Evolutionary conservation across 2,797 vertebrate species (phyloP), one percentile per base, ranked within the genome.

Genomic region (Gadopsis bispinosus): DNA sequence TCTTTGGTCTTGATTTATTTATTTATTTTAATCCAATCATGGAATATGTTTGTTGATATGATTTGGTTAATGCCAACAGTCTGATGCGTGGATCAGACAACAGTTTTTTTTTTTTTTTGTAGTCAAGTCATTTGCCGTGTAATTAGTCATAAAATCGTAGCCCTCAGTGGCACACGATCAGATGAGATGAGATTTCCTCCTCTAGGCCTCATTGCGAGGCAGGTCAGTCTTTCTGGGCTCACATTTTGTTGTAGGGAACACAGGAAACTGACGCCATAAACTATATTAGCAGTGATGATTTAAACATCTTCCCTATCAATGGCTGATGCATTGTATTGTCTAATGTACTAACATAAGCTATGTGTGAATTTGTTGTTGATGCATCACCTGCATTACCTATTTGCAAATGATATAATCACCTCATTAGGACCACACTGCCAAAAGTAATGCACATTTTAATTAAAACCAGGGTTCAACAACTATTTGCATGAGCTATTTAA

Each of bases 311-410:
- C 60, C 83, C 73, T 80, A 82, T 90, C 84, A 91, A 75, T 88
- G 87, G 84, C 91, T 91, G 86, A 91, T 91, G 87, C 87, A 80
- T 89, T 92, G 88, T 81, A 86, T 88, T 91, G 90, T 89, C 89
- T 90, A 85, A 89, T 88, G 83, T 91, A 95, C 88, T 82, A 94
- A 94, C 89, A 92, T 90, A 83, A 92, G 79, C 87, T 86, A 83
- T 90, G 87, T 93, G 86, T 93, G 89, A 87, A 87, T 86, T 77
- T 92, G 89, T 92, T 91, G 88, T 87, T 86, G 81, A 90, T 92
- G 91, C 87, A 90, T 90, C 88, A 89, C 85, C 71, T 89, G 83
- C 87, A 85, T 80, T 89, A 77, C 85, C 83, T 88, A 88, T 90
- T 81, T 89, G 81, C 76, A 83, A 87, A 85, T 69, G 59, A 87